Conservation (phyloP, 2,888 invertebrate genomes). For the Acanthosepion pharaonis region DNA sequence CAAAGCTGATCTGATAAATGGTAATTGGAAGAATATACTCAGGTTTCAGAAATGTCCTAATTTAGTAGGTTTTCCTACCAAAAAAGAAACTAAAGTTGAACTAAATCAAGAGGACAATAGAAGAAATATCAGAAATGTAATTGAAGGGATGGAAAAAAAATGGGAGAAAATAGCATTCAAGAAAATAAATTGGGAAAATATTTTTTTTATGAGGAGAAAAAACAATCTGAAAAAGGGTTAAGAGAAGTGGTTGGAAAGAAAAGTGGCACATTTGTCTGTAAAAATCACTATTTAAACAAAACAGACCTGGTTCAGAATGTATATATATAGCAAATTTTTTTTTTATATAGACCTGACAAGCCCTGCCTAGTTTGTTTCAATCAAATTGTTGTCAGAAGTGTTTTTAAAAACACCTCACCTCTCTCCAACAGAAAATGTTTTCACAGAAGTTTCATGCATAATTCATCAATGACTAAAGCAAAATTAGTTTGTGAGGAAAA, state of each 20-base stretch:
- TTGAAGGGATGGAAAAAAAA: background rate
- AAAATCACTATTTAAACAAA: background rate
- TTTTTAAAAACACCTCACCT: background rate
- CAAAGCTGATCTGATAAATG: constrained; percentile 20
- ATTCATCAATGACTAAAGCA: background rate
- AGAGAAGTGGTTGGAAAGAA: background rate
- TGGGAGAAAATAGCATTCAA: background rate
- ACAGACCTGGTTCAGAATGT: background rate
- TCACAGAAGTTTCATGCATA: background rate
- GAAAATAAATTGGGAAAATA: background rate
- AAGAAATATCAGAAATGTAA: background rate
- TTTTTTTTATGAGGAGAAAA: background rate
- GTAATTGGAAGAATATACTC: constrained; percentile 18
- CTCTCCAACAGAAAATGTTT: background rate
- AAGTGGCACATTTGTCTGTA: constrained; percentile 4
- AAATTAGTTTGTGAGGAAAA: background rate
- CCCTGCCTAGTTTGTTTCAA: background rate
- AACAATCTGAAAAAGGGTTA: background rate
- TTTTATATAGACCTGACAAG: background rate
- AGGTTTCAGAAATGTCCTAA: background rate
- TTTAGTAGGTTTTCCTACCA: background rate
- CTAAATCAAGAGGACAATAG: background rate
- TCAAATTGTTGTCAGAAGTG: background rate
- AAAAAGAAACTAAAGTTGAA: background rate
- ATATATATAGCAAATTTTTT: background rate